Conservation (phyloP, 1,140 invertebrate genomes). For the Ostrea edulis region DNA sequence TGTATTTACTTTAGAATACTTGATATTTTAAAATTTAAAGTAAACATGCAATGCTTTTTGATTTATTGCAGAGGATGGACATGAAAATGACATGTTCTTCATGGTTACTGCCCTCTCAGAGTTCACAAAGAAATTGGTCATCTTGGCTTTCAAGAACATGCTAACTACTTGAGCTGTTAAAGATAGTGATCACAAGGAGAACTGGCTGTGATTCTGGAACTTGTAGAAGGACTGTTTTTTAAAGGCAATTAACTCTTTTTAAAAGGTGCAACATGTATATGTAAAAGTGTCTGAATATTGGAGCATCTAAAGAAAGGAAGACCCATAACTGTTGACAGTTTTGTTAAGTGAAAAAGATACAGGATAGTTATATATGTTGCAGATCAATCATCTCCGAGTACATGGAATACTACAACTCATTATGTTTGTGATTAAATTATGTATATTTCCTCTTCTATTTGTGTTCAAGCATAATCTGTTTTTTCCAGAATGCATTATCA, state of each 20-base stretch:
- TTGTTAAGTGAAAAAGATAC: not conserved
- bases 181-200: not conserved
- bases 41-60: not conserved
- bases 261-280: not conserved
- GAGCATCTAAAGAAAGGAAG: not conserved
- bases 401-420: not conserved
- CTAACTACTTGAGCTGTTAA: not conserved
- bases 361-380: not conserved
- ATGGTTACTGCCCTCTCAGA: conserved; percentile 75
- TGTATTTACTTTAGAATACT: not conserved
- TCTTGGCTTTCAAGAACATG: conserved; percentile 67
- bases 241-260: not conserved
- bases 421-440: conserved; percentile 24
- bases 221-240: not conserved
- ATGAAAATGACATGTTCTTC: conserved; percentile 74
- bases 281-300: too few relatives aligned
- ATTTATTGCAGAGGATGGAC: conserved; percentile 71
- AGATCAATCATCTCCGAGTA: not conserved
- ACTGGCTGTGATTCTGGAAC: not conserved
- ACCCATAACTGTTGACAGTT: not conserved
- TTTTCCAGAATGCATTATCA: too few relatives aligned
- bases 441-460: not conserved
- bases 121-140: conserved; percentile 74
- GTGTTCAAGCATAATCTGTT: not conserved
- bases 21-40: not conserved